Percentiles rank a stretch among this genome's conserved stretches.
These are phyloP conservation scores for Ophraella communa DNA, from an alignment of 2,888 invertebrate genomes.

Conservation along the genomic window DNA sequence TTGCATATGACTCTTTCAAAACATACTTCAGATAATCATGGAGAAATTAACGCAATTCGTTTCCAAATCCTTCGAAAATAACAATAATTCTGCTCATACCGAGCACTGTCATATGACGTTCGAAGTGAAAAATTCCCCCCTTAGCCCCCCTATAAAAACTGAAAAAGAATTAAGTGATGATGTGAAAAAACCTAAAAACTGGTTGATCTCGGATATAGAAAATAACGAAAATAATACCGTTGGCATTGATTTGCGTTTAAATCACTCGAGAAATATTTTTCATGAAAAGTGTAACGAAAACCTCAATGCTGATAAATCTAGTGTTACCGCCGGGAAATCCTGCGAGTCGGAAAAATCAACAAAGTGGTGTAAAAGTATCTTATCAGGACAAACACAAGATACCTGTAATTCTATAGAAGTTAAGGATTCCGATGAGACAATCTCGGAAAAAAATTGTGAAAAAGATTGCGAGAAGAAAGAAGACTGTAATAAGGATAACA, in stretches of 20 bases:
- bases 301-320: constrained; percentile 17
- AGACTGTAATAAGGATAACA: constrained; percentile 43
- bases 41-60: constrained; percentile 92
- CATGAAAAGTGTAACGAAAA: constrained; percentile 32
- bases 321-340: constrained; percentile 13
- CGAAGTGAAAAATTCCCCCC: constrained; percentile 38
- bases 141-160: constrained; percentile 49
- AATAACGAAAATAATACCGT: constrained; percentile 43
- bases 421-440: constrained; percentile 53
- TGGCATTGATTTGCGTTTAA: constrained; percentile 54
- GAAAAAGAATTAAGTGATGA: constrained; percentile 51
- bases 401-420: constrained; percentile 41
- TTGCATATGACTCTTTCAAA: constrained; percentile 53
- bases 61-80: constrained; percentile 81
- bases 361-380: constrained; percentile 49
- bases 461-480: constrained; percentile 46
- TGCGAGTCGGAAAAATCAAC: constrained; percentile 35
- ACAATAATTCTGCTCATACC: constrained; percentile 50
- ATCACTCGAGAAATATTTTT: constrained; percentile 36
- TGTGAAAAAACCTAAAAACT: constrained; percentile 56
- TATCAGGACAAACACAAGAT: constrained; percentile 45
- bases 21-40: constrained; percentile 64
- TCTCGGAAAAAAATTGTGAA: constrained; percentile 51
- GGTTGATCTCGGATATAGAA: constrained; percentile 57
- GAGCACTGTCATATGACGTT: constrained; percentile 51